phyloP scores from a whole-genome alignment of 1,140 invertebrate genomes.

The Drosophila sp. region DNA sequence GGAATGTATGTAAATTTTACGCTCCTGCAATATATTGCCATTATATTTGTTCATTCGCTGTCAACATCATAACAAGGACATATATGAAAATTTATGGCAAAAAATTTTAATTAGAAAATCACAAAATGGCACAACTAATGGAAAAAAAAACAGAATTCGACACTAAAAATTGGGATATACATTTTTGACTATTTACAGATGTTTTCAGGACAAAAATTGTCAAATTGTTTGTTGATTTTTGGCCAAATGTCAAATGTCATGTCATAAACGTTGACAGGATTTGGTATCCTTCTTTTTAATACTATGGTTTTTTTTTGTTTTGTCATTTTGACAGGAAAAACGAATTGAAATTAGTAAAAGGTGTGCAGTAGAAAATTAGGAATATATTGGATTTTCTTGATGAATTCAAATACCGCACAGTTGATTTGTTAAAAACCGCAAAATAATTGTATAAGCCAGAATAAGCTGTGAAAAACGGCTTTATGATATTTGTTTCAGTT shows the following conservation, averaged over 20 bases:
- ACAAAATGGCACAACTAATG: conserved; percentile 22
- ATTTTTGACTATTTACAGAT: conserved; percentile 33
- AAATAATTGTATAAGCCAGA: neutral
- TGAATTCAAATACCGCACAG: neutral
- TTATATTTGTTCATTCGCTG: conserved; percentile 48
- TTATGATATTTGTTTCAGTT: too few species aligned
- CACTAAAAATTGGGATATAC: conserved; percentile 17
- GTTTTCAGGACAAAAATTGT: conserved; percentile 38
- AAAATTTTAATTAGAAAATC: conserved; percentile 75
- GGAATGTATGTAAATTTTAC: conserved; percentile 48
- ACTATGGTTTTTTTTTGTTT: neutral
- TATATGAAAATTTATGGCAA: conserved; percentile 47
- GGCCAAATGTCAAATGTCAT: conserved; percentile 56
- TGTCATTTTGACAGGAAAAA: neutral
- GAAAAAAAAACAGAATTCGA: neutral
- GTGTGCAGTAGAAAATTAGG: neutral
- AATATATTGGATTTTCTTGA: neutral
- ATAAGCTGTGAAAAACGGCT: neutral
- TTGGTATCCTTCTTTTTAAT: neutral
- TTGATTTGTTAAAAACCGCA: neutral
- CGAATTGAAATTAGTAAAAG: neutral
- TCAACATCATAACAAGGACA: conserved; percentile 49
- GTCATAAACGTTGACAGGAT: conserved; percentile 46
- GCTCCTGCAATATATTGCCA: neutral
- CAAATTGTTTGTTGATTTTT: conserved; percentile 61